A percentile compares a stretch with the other conserved stretches of the same genome.
phyloP scores from a whole-genome alignment of 2,888 invertebrate genomes.

The Alloplasta piceator region DNA sequence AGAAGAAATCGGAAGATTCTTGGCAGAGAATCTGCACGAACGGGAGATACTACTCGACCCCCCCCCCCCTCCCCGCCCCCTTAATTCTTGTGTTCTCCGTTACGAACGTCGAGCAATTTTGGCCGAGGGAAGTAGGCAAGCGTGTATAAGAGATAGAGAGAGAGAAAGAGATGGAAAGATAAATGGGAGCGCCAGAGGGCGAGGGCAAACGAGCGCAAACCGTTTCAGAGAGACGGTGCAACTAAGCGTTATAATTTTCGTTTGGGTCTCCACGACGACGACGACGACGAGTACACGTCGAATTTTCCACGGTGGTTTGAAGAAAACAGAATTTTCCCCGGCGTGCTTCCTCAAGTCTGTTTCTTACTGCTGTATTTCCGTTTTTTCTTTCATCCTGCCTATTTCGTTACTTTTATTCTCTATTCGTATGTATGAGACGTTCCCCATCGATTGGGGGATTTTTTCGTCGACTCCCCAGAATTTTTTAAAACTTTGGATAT shows the following conservation, averaged over 20 bases:
- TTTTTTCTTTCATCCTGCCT: constrained; percentile 2
- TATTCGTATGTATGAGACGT: not conserved
- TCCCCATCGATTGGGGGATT: too few species aligned
- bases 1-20: constrained; percentile 68
- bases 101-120: constrained; percentile 69
- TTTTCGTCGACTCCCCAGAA: too few species aligned
- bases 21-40: constrained; percentile 60
- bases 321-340: constrained; percentile 24
- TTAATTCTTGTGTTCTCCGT: constrained; percentile 60
- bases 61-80: constrained; percentile 22
- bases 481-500: too few species aligned
- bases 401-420: constrained; percentile 23
- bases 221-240: constrained; percentile 61
- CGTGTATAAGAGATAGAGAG: not conserved
- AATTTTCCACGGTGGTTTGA: constrained; percentile 24
- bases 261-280: constrained; percentile 59
- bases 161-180: constrained; percentile 5
- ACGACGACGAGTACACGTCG: constrained; percentile 45
- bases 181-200: constrained; percentile 53
- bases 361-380: constrained; percentile 39
- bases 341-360: constrained; percentile 32
- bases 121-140: constrained; percentile 37
- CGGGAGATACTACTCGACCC: constrained; percentile 2
- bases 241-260: constrained; percentile 68
- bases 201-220: constrained; percentile 65